A percentile compares a stretch with the other conserved stretches of the same genome.
Evolutionary conservation across 2,797 vertebrate species (phyloP).

Genomic region (Apogon hyalosoma): DNA sequence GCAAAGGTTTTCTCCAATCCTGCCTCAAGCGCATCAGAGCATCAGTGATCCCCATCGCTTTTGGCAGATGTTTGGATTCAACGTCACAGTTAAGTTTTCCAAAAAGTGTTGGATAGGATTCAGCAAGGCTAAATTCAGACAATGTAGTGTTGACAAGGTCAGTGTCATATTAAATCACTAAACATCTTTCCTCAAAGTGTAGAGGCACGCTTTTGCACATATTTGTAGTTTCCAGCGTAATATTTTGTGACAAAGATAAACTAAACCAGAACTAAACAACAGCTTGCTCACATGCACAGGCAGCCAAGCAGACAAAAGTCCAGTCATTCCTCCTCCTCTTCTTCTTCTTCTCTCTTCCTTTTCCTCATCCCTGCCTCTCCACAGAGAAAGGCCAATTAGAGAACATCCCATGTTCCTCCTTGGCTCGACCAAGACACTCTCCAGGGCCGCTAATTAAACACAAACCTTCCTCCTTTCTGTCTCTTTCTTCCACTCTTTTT

Average conservation of each 20-base stretch:
- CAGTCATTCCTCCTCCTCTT: constrained; percentile 46
- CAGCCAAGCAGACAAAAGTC: constrained; percentile 51
- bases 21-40: background rate
- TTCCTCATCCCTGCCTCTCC: constrained; percentile 44
- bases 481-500: constrained; percentile 39
- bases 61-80: background rate
- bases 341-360: constrained; percentile 38
- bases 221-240: no score
- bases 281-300: constrained; percentile 15
- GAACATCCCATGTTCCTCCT: constrained; percentile 78
- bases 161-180: no score
- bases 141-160: no score
- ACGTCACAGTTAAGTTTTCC: background rate
- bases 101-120: no score
- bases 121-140: no score
- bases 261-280: constrained; percentile 1
- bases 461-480: constrained; percentile 64
- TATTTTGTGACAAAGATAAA: constrained; percentile 8
- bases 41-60: background rate
- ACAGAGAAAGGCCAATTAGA: constrained; percentile 83
- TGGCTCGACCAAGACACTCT: constrained; percentile 78
- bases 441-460: constrained; percentile 84
- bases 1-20: background rate
- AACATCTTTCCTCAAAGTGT: no score
- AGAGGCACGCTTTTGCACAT: no score